A percentile compares a stretch with the other conserved stretches of the same genome.
Evolutionary conservation across 2,888 invertebrate genomes (phyloP).

Genomic region (Polydrusus cervinus): DNA sequence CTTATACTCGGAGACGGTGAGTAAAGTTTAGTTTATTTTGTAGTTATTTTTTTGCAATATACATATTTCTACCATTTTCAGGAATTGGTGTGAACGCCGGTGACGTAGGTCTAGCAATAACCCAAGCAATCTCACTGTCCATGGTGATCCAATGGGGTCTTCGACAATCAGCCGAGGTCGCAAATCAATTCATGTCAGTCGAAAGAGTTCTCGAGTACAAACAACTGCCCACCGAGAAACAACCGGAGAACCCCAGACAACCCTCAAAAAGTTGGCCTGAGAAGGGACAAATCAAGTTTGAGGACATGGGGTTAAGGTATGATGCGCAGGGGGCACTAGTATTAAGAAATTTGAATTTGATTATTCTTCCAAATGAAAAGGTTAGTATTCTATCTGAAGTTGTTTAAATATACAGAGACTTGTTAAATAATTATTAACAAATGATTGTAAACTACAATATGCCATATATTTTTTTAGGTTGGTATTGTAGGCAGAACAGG

Average conservation of each 20-base stretch:
- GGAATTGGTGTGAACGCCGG: slow-evolving; percentile 29
- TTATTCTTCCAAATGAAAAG: slow-evolving; percentile 81
- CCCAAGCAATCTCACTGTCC: slow-evolving; percentile 77
- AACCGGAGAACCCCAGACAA: slow-evolving; percentile 74
- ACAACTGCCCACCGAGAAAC: slow-evolving; percentile 81
- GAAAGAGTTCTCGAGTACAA: slow-evolving; percentile 90
- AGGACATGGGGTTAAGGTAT: slow-evolving; percentile 80
- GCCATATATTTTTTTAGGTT: slow-evolving; percentile 74
- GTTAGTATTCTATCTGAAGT: slow-evolving; percentile 65
- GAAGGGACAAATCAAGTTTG: slow-evolving; percentile 78
- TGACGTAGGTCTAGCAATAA: slow-evolving; percentile 75
- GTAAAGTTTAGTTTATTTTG: too few relatives aligned
- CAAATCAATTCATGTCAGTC: slow-evolving; percentile 86
- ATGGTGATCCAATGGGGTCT: slow-evolving; percentile 85
- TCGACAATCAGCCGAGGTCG: slow-evolving; percentile 87
- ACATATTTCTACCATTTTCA: background rate
- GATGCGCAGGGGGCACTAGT: slow-evolving; percentile 77
- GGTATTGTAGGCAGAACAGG: slow-evolving; percentile 90
- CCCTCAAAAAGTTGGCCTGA: slow-evolving; percentile 77
- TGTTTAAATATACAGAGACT: background rate
- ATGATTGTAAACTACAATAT: background rate
- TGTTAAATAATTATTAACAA: background rate
- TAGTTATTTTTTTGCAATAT: too few relatives aligned
- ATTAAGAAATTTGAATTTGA: slow-evolving; percentile 81
- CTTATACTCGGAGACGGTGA: slow-evolving; percentile 71